Evolutionary conservation across 2,888 invertebrate species (phyloP).

Genomic region (Sericinus montela): DNA sequence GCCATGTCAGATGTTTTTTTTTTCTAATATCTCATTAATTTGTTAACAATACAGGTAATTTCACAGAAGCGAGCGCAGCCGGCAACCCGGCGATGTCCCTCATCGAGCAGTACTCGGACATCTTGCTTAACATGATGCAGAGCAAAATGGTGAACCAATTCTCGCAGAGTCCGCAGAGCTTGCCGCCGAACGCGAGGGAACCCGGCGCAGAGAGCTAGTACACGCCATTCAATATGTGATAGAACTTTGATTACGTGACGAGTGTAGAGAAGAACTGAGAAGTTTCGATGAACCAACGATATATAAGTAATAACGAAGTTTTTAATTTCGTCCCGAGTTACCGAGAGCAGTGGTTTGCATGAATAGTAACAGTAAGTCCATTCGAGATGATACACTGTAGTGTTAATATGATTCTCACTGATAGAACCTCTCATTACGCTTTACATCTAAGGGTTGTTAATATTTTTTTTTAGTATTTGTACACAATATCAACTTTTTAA

Average conservation of each 20-base stretch:
- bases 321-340: background rate
- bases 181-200: slow-evolving; percentile 49
- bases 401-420: background rate
- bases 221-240: slow-evolving; percentile 13
- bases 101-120: slow-evolving; percentile 82
- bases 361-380: background rate
- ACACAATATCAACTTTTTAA: background rate
- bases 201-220: slow-evolving; percentile 64
- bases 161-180: slow-evolving; percentile 55
- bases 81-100: slow-evolving; percentile 70
- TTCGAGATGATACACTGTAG: background rate
- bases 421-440: background rate
- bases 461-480: background rate
- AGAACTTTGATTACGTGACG: background rate
- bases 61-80: slow-evolving; percentile 47
- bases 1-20: too few relatives aligned
- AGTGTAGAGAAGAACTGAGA: background rate
- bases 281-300: background rate
- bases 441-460: background rate
- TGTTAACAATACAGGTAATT: background rate
- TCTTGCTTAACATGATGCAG: slow-evolving; percentile 78
- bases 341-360: background rate
- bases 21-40: too few relatives aligned
- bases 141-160: slow-evolving; percentile 70
- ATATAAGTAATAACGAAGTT: background rate